A percentile compares a stretch with the other conserved stretches of the same genome.
Conservation (phyloP, 2,797 vertebrate genomes). For the Heteromormyrus szaboi region DNA sequence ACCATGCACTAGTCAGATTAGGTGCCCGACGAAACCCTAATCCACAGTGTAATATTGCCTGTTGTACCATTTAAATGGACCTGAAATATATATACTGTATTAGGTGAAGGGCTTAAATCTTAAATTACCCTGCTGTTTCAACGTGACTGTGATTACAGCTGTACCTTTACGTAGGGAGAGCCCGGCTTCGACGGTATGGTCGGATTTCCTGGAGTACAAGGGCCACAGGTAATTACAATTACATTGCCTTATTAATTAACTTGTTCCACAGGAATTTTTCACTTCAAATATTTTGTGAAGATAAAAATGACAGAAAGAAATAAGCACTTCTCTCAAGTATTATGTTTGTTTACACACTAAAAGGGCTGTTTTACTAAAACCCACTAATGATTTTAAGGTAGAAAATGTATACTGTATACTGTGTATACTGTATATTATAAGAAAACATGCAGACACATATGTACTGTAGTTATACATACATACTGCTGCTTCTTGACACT, state of each 20-base stretch:
- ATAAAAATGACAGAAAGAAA: not conserved
- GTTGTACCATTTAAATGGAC: not conserved
- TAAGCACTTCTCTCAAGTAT: not conserved
- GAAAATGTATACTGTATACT: not conserved
- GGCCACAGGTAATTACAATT: constrained; percentile 53
- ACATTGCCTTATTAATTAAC: not conserved
- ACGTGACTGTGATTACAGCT: not conserved
- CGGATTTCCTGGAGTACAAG: constrained; percentile 55
- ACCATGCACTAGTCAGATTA: not conserved
- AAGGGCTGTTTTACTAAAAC: not conserved
- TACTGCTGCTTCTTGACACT: not conserved
- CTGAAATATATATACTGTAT: not conserved
- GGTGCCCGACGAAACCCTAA: not conserved
- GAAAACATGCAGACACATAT: not conserved
- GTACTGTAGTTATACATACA: not conserved
- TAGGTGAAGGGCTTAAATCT: not conserved
- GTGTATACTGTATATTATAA: not conserved
- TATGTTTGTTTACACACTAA: not conserved
- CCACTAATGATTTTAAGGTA: not conserved
- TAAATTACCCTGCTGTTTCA: not conserved
- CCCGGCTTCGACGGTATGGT: constrained; percentile 46
- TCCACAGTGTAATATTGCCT: not conserved
- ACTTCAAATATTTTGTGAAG: not conserved
- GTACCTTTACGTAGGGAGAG: constrained; percentile 52
- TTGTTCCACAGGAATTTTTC: not conserved